Base-by-base conservation (phyloP, 2,888 invertebrate genomes). In the Bellardia bayeri region DNA sequence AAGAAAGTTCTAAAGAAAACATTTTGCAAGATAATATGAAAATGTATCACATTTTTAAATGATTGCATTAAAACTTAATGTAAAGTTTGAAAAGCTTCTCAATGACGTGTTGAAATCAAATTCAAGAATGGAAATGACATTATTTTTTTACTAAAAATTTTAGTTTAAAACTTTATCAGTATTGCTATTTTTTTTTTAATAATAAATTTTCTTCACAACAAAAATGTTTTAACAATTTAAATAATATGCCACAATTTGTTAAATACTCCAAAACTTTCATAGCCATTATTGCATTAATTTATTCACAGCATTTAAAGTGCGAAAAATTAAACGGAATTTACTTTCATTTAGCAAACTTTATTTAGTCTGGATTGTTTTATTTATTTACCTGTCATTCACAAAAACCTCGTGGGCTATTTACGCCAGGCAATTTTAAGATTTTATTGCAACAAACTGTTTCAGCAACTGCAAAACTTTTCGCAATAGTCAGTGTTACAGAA, bases 381-480 rank as follows among this genome's bases (percentile, higher is more conserved):
- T 30, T 45, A 16, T 66, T 30, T 66, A 45, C 14, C 45, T 54
- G 54, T 3, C 3, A 16, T 54, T 54, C 2, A 54, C 45, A 9
- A 45, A 45, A 45, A 45, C 3, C 13, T 45, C 45, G 45, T 13
- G 45, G 45, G 11, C 11, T 45, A 11, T 45, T 45, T 45, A 45
- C 45, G 13, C 13, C 11, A 13, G 37, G 37, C 30, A 68, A 79
- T 33, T 58, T 45, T 79, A 69, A 69, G 71, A 80, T 37, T 71
- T 71, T 51, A 71, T 63, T 61, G 51, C 51, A 63, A 51, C 54
- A 63, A 76, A 71, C 69, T 54, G 40, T 63, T 63, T 42, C 51
- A 42, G 54, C 5, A 30, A 76, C 51, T 42, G 54, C 5, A 30
- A 69, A 76, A 56, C 33, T 76, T 76, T 56, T 69, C 45, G 51